Conservation (phyloP, 2,888 invertebrate genomes). For the Cryptops parisi region DNA sequence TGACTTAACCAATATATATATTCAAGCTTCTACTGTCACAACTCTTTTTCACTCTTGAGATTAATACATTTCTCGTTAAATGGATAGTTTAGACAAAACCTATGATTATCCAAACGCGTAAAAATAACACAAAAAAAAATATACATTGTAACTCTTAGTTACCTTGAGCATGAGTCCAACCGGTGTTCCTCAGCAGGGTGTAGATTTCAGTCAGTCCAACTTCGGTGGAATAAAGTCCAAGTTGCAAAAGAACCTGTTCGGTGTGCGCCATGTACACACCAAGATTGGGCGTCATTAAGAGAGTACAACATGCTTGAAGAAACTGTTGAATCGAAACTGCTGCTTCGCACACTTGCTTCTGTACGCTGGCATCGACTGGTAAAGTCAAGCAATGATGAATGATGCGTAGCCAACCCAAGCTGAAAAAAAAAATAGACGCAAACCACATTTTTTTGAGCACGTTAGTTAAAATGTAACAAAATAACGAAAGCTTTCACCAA, state of each 20-base stretch:
- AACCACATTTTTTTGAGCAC: background rate
- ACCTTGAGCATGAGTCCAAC: conserved; percentile 17
- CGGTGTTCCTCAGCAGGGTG: conserved; percentile 24
- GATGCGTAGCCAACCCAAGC: conserved; percentile 70
- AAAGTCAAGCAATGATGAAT: conserved; percentile 57
- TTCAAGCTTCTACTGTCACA: too few species aligned
- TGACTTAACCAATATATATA: too few species aligned
- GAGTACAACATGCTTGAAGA: conserved; percentile 52
- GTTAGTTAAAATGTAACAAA: background rate
- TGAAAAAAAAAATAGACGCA: conserved; percentile 26
- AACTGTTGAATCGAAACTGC: conserved; percentile 51
- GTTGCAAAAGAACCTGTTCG: conserved; percentile 51
- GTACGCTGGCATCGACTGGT: conserved; percentile 25
- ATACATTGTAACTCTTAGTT: background rate
- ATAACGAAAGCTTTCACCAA: too few species aligned
- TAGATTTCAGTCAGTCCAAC: conserved; percentile 29
- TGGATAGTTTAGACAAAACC: too few species aligned
- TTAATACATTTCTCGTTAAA: too few species aligned
- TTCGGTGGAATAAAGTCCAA: conserved; percentile 49
- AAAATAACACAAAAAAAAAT: background rate
- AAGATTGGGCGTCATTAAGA: conserved; percentile 52
- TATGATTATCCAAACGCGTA: too few species aligned
- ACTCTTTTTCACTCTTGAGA: too few species aligned
- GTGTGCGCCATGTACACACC: conserved; percentile 47
- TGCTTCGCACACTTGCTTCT: conserved; percentile 31